Base-by-base conservation (phyloP, 2,113 vertebrate species). In the Campylomormyrus tamandua region DNA sequence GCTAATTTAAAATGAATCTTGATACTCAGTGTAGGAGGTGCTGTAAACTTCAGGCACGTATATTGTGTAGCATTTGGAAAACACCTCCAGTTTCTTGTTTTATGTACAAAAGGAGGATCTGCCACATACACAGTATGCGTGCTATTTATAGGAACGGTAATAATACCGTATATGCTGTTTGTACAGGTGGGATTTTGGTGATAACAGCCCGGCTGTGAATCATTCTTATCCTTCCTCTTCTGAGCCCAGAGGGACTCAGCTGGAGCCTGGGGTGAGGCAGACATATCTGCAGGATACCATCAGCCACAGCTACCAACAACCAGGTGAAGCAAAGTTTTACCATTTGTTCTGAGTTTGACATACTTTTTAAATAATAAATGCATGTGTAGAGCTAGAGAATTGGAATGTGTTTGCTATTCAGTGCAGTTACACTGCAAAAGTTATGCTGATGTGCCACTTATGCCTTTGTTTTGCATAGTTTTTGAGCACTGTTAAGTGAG, bases 181-280 rank as follows among this genome's bases (percentile, higher is more conserved):
- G 11, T 90, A 2, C 62, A 97, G 96, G 58, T 97, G 96, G 96
- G 91, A 95, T 90, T 97, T 97, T 93, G 96, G 95, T 27, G 96
- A 96, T 87, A 91, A 91, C 21, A 93, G 91, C 27, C 87, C 53
- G 5, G 39, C 35, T 5, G 91, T 94, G 62, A 74, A 93, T 80
- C 94, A 83, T 58, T 89, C 31, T 4, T 70, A 94, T n/a, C 24
- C 92, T 86, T 92, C 96, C 77, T 92, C 93, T 35, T 93, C 91
- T 91, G 91, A 93, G 46, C 52, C 86, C 13, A 89, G 66, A 11
- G 88, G 91, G 2, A 87, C 66, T 0, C 90, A 83, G 46, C 49
- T 91, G n/a, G 92, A 93, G 39, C 89, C 31, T 87, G 88, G 86
- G 87, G 88, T 89, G 46, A 94, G 90, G 31, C 93, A 94, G 48